Evolutionary conservation across 2,888 invertebrate genomes (phyloP).

Genomic region (Sarcophaga caerulescens): DNA sequence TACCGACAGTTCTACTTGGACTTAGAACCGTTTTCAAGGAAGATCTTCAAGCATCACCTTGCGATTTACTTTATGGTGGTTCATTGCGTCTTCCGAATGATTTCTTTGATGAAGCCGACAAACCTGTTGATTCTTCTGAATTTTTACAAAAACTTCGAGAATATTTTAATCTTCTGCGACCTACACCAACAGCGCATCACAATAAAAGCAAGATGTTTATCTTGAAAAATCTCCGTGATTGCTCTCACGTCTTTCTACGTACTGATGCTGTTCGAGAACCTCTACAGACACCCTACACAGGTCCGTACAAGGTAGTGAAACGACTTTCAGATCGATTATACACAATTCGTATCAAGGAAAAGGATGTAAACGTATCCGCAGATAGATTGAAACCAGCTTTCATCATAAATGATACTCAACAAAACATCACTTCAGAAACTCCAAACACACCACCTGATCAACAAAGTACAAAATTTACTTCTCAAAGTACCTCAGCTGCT

Average conservation of each 20-base stretch:
- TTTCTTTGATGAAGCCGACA: slow-evolving; percentile 23
- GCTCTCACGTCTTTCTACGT: no score
- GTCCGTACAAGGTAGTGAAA: slow-evolving; percentile 42
- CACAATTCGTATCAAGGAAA: slow-evolving; percentile 36
- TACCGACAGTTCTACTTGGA: slow-evolving; percentile 15
- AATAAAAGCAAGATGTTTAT: no score
- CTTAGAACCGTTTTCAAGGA: slow-evolving; percentile 15
- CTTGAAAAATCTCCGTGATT: no score
- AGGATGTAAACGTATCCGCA: slow-evolving; percentile 22
- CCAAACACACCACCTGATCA: neutral
- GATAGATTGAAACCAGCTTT: slow-evolving; percentile 55
- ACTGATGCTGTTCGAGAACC: no score
- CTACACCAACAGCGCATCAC: no score
- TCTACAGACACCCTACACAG: no score
- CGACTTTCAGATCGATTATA: slow-evolving; percentile 44
- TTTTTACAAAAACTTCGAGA: no score
- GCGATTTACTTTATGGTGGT: slow-evolving; percentile 22
- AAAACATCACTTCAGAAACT: neutral
- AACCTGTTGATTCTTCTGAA: no score
- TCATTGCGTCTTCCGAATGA: slow-evolving; percentile 8
- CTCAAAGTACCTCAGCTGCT: neutral
- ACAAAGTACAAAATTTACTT: neutral
- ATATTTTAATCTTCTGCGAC: no score
- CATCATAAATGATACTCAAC: slow-evolving; percentile 27
- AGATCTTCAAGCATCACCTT: slow-evolving; percentile 31